Conservation (phyloP, 2,113 vertebrate genomes). For the Columbina picui region DNA sequence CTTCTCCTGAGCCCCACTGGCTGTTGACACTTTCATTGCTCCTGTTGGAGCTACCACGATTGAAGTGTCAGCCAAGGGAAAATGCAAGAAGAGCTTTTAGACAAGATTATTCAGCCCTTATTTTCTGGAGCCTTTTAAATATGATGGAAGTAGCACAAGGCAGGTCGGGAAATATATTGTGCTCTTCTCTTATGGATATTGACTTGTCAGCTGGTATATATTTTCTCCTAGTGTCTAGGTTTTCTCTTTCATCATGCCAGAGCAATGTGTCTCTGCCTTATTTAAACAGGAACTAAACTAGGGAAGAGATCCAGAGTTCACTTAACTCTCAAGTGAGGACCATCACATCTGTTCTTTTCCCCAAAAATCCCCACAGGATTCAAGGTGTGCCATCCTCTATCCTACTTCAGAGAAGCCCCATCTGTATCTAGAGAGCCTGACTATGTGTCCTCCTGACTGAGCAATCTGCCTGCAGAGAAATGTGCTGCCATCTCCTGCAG, state of each 20-base stretch:
- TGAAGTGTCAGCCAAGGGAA: not conserved
- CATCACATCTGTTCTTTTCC: not conserved
- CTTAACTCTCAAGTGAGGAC: not conserved
- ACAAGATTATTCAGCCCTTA: not conserved
- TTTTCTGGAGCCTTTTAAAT: not conserved
- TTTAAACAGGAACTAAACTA: not conserved
- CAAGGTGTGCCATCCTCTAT: not conserved
- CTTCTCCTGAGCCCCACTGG: accelerated
- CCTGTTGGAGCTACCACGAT: accelerated
- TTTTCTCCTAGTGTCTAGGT: not conserved
- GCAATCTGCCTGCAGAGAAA: not conserved
- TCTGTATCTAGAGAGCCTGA: not conserved
- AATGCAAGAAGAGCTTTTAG: not conserved
- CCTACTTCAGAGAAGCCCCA: not conserved
- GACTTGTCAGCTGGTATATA: not conserved
- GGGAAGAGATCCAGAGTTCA: not conserved
- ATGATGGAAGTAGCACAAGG: not conserved
- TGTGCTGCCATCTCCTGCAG: not conserved
- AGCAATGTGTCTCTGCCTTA: not conserved
- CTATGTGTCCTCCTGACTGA: not conserved
- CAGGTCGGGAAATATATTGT: not conserved
- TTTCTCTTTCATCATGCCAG: not conserved
- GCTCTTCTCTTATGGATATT: not conserved
- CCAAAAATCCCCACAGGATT: not conserved
- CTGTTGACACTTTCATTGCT: not conserved